These are phyloP conservation scores for Spodoptera littoralis DNA, from an alignment of 2,888 invertebrate species.

Conservation along the genomic window DNA sequence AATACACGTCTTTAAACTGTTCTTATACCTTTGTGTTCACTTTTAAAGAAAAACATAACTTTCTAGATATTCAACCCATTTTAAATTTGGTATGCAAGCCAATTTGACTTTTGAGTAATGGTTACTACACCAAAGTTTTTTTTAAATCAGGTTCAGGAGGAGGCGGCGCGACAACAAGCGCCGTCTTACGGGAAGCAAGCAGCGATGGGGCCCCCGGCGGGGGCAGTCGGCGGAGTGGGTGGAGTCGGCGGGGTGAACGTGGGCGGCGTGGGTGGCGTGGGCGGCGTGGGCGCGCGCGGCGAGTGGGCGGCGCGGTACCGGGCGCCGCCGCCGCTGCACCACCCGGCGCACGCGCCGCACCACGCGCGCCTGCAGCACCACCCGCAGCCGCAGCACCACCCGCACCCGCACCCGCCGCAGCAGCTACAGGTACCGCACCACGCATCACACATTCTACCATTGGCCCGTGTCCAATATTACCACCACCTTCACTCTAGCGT, in stretches of 20 bases:
- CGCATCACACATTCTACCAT: too few species aligned
- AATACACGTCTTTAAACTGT: not conserved
- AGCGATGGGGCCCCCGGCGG: slow-evolving; percentile 81
- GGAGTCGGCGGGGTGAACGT: slow-evolving; percentile 81
- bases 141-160: slow-evolving; percentile 92
- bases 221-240: slow-evolving; percentile 63
- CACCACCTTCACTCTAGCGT: too few species aligned
- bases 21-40: too few species aligned
- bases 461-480: too few species aligned
- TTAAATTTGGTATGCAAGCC: too few species aligned
- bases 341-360: slow-evolving; percentile 52
- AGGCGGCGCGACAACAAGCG: slow-evolving; percentile 96
- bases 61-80: too few species aligned
- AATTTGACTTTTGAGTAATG: not conserved
- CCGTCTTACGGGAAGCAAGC: slow-evolving; percentile 94
- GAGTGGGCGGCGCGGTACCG: slow-evolving; percentile 79
- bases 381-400: slow-evolving; percentile 56
- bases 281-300: slow-evolving; percentile 81
- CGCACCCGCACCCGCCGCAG: slow-evolving; percentile 48
- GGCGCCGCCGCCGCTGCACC: slow-evolving; percentile 66
- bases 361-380: slow-evolving; percentile 45
- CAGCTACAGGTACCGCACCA: slow-evolving; percentile 61
- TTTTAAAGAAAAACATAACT: too few species aligned
- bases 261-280: slow-evolving; percentile 88
- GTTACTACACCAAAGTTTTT: slow-evolving; percentile 2